phyloP scores from a whole-genome alignment of 2,113 vertebrate genomes.

The Pachycephala philippinensis region DNA sequence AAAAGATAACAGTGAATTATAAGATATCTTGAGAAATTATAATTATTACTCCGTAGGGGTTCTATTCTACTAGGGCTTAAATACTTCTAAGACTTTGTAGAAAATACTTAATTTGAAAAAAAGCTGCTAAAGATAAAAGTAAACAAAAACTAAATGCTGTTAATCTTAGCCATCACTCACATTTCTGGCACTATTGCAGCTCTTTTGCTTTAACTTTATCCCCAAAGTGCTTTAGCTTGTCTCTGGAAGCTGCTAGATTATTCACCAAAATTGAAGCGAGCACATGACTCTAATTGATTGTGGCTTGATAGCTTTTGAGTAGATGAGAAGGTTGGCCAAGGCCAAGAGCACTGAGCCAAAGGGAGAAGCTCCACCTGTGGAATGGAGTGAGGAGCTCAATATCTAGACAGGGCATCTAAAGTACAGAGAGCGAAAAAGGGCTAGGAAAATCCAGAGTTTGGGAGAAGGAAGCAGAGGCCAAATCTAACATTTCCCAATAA shows the following conservation, averaged over 20 bases:
- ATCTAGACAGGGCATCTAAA: not conserved
- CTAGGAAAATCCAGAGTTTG: not conserved
- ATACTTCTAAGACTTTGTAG: constrained; percentile 22
- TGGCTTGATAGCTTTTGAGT: not conserved
- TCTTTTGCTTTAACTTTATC: not conserved
- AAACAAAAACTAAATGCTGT: constrained; percentile 2
- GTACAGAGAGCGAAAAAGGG: not conserved
- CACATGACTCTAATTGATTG: not conserved
- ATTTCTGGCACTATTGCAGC: not conserved
- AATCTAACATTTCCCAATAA: not conserved
- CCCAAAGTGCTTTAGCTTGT: not conserved
- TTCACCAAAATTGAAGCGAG: not conserved
- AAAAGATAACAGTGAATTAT: constrained; percentile 51
- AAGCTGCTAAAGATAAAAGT: not conserved
- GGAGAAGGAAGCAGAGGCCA: not conserved
- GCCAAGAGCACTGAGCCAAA: not conserved
- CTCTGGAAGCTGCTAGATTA: not conserved
- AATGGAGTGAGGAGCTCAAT: not conserved
- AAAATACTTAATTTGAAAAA: constrained; percentile 18
- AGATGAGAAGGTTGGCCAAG: not conserved
- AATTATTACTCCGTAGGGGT: constrained; percentile 41
- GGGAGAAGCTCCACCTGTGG: not conserved
- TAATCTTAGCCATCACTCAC: not conserved
- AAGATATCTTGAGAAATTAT: constrained; percentile 34
- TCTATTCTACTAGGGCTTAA: constrained; percentile 19